phyloP scores from a whole-genome alignment of 2,797 vertebrate genomes.

The Alcedo atthis region DNA sequence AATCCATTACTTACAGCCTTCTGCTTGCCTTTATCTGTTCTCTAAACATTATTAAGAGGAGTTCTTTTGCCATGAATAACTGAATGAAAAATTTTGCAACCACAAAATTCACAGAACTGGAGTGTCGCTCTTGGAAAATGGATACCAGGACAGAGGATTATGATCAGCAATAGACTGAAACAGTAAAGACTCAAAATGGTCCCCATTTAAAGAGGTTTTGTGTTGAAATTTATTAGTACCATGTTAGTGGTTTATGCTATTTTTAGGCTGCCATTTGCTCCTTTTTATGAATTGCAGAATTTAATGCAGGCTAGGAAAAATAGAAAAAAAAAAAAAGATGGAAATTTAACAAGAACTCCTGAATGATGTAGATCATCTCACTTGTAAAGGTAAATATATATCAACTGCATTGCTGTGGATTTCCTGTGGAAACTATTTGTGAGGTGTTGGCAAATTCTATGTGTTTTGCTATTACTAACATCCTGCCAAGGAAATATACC shows the following conservation, averaged over 20 bases:
- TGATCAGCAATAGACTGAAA: not conserved
- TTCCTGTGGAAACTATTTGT: not conserved
- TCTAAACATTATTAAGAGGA: not conserved
- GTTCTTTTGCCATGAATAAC: not conserved
- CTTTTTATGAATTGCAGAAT: not conserved
- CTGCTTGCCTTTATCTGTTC: not conserved
- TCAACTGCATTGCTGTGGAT: not conserved
- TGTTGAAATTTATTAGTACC: slow-evolving; percentile 15
- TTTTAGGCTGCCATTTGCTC: not conserved
- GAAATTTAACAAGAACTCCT: not conserved
- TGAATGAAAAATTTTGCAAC: not conserved
- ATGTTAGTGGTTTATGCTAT: not conserved
- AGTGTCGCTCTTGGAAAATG: fast-evolving
- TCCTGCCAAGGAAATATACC: not conserved
- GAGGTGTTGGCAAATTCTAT: not conserved
- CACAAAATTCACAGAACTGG: not conserved
- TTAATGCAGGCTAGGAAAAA: not conserved
- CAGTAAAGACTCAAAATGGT: not conserved
- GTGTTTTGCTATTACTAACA: not conserved
- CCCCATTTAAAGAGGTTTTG: not conserved
- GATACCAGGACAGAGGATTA: not conserved
- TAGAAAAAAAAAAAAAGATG: not conserved
- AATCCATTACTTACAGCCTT: not conserved
- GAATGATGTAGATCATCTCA: not conserved
- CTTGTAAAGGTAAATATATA: not conserved